These are phyloP conservation scores for Lagocephalus sceleratus DNA, from an alignment of 2,797 vertebrate species.

Conservation along the genomic window DNA sequence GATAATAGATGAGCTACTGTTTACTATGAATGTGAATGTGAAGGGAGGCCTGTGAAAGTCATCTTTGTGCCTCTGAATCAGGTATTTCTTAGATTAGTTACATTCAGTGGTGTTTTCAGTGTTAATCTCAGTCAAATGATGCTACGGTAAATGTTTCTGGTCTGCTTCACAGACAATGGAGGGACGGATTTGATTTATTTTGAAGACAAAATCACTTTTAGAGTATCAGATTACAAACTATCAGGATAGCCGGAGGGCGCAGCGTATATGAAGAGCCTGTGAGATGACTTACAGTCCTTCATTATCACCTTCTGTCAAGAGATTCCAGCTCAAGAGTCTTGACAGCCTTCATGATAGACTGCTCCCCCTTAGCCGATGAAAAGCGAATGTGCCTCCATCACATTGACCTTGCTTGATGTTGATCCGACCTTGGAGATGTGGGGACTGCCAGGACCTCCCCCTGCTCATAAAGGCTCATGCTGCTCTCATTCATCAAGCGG, in stretches of 20 bases:
- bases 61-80: too few relatives aligned
- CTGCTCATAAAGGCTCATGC: constrained; percentile 15
- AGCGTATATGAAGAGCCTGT: constrained; percentile 4
- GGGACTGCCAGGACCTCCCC: background rate
- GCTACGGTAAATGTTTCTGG: too few relatives aligned
- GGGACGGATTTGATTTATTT: too few relatives aligned
- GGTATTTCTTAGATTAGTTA: too few relatives aligned
- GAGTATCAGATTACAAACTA: too few relatives aligned
- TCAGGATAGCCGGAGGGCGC: background rate
- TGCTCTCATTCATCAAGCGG: constrained; percentile 8
- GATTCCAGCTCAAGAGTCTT: constrained; percentile 1
- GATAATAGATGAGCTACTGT: too few relatives aligned
- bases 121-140: too few relatives aligned
- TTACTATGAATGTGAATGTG: too few relatives aligned
- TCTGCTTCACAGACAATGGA: too few relatives aligned
- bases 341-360: constrained; percentile 20
- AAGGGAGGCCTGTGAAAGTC: too few relatives aligned
- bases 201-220: too few relatives aligned
- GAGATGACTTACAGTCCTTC: constrained; percentile 11
- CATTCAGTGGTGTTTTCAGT: too few relatives aligned
- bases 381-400: constrained; percentile 19
- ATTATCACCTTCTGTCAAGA: constrained; percentile 8
- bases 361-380: constrained; percentile 1
- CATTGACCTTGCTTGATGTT: constrained; percentile 2
- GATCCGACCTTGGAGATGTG: constrained; percentile 13